Evolutionary conservation across 2,888 invertebrate species (phyloP), one percentile per base, ranked within the genome.

Genomic region (Macrophya annulata): DNA sequence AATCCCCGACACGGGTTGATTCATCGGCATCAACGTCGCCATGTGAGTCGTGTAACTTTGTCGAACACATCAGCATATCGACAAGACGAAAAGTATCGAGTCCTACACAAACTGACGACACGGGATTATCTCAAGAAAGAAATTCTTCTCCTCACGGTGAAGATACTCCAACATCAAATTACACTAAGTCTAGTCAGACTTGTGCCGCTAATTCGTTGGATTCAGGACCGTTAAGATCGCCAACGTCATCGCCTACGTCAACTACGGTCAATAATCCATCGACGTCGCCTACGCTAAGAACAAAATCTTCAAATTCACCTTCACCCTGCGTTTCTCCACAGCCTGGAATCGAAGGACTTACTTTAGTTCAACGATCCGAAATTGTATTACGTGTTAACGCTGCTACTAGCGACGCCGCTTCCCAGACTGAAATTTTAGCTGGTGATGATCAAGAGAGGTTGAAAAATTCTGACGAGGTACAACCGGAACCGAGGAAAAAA

Each of bases 361-460:
- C 95, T 86, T 91, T 96, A 87, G 94, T 96, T 87, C 96, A 96
- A 90, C 94, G 96, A 89, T 95, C 96, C 87, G 96, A 96, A 91
- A 94, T 96, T 10, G 94, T 96, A 31, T 92, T 96, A 37, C 94
- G 95, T 88, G 95, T 96, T 1, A 96, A 95, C 90, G 94, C 96
- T 2, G 92, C 94, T 45, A 96, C 96, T 17, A 95, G 94, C 74
- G 96, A 96, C 91, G 95, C 95, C 17, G 94, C 95, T 65, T 95
- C 95, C 71, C 95, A 95, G 89, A 95, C 95, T 2, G 95, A 95
- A 84, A 85, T 88, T 3, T 85, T 90, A 40, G 87, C 87, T 86
- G 90, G 86, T 15, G 81, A 88, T 65, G 68, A 12, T 48, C 85
- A 85, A 1, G 76, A 84, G 15, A 88, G 62, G 25, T 21, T 2